These are phyloP conservation scores for Petrophora chlorosata DNA, from an alignment of 2,888 invertebrate species.

Conservation along the genomic window DNA sequence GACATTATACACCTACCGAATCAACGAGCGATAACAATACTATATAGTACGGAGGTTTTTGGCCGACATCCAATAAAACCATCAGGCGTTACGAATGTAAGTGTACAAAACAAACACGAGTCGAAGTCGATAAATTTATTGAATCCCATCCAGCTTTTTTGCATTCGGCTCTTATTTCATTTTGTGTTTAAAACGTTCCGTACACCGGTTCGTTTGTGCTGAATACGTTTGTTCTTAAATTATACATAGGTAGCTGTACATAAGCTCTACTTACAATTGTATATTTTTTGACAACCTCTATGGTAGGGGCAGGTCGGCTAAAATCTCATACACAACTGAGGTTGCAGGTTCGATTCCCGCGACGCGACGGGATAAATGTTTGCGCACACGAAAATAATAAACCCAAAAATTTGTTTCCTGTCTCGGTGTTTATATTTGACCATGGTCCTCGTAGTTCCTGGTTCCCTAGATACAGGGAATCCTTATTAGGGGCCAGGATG, in stretches of 20 bases:
- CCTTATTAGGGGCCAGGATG: too few relatives aligned
- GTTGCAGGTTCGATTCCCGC: too few relatives aligned
- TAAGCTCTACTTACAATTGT: too few relatives aligned
- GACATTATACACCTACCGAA: background rate
- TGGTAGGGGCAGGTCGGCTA: too few relatives aligned
- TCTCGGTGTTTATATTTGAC: too few relatives aligned
- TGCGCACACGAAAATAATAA: too few relatives aligned
- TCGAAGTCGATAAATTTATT: constrained; percentile 56
- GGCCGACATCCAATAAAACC: constrained; percentile 72
- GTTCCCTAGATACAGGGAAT: too few relatives aligned
- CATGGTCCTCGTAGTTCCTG: too few relatives aligned
- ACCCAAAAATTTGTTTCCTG: too few relatives aligned
- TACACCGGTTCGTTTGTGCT: constrained; percentile 49
- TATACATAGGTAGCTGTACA: too few relatives aligned
- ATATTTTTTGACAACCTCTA: background rate
- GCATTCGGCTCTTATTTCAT: constrained; percentile 58
- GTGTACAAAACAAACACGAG: constrained; percentile 62
- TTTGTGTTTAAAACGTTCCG: constrained; percentile 51
- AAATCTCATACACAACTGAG: too few relatives aligned
- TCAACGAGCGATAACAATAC: background rate
- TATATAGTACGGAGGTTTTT: constrained; percentile 51
- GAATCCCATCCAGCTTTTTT: constrained; percentile 61
- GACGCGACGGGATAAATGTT: too few relatives aligned
- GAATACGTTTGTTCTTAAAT: constrained; percentile 2
- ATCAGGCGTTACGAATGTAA: constrained; percentile 65